Percentiles rank a stretch among this genome's conserved stretches.
Conservation (phyloP, 1,140 invertebrate genomes). For the Delia radicum region DNA sequence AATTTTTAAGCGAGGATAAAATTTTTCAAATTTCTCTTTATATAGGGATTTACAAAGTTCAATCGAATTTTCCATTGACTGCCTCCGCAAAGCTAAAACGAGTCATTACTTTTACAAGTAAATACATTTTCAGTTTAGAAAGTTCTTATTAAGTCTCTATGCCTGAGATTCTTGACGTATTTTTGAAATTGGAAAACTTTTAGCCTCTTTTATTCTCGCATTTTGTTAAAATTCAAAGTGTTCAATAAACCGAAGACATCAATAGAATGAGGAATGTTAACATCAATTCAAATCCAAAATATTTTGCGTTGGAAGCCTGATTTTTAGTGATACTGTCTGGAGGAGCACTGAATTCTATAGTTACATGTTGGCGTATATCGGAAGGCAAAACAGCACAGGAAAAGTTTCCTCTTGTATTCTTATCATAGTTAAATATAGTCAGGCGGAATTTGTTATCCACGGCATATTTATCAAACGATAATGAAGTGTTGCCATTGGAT, state of each 20-base stretch:
- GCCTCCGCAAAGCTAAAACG: no score
- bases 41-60: not conserved
- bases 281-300: not conserved
- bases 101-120: not conserved
- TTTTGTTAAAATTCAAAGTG: not conserved
- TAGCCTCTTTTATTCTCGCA: not conserved
- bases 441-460: not conserved
- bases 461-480: not conserved
- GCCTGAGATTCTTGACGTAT: no score
- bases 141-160: no score
- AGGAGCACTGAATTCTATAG: not conserved
- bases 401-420: not conserved
- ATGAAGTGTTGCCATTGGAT: not conserved
- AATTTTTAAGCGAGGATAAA: not conserved
- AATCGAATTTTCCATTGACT: no score
- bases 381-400: not conserved
- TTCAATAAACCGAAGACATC: not conserved
- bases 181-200: not conserved
- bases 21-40: not conserved
- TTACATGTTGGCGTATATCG: not conserved
- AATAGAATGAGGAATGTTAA: not conserved
- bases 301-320: not conserved
- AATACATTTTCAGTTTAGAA: not conserved
- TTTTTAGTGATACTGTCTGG: not conserved
- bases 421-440: not conserved